Evolutionary conservation across 2,113 vertebrate species (phyloP).

Genomic region (Oncorhynchus gorbuscha): DNA sequence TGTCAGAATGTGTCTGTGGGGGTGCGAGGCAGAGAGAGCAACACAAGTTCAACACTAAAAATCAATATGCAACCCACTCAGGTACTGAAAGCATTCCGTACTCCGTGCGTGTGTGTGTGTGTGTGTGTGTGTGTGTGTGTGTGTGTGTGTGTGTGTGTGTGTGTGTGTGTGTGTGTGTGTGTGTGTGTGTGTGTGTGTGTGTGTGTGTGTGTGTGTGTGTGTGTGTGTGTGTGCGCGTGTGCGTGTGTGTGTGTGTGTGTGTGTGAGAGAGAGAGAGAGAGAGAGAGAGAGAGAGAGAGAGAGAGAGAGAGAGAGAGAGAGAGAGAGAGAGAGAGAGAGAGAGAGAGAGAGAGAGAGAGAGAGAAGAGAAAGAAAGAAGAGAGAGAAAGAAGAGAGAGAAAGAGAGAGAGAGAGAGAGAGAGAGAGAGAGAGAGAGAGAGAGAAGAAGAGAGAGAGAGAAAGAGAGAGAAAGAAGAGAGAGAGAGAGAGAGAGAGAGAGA

Average conservation of each 20-base stretch:
- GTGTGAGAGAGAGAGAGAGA: slow-evolving; percentile 9
- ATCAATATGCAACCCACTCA: slow-evolving; percentile 72
- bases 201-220: slow-evolving; percentile 1
- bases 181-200: neutral
- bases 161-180: too few species aligned
- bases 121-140: too few species aligned
- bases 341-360: slow-evolving; percentile 27
- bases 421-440: slow-evolving; percentile 24
- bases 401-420: slow-evolving; percentile 22
- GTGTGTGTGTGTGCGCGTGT: too few species aligned
- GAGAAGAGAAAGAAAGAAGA: too few species aligned
- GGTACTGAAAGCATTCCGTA: slow-evolving; percentile 32
- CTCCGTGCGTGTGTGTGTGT: neutral
- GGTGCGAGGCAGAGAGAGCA: slow-evolving; percentile 48
- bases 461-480: too few species aligned
- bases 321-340: slow-evolving; percentile 21
- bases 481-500: slow-evolving; percentile 21
- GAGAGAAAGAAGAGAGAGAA: slow-evolving; percentile 16
- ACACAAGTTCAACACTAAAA: slow-evolving; percentile 62
- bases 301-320: slow-evolving; percentile 32
- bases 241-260: too few species aligned
- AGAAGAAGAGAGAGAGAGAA: too few species aligned
- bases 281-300: slow-evolving; percentile 18
- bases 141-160: too few species aligned
- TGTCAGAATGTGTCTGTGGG: slow-evolving; percentile 67